These are phyloP conservation scores for Diceros bicornis DNA, from an alignment of 2,797 vertebrate genomes.

Conservation along the genomic window DNA sequence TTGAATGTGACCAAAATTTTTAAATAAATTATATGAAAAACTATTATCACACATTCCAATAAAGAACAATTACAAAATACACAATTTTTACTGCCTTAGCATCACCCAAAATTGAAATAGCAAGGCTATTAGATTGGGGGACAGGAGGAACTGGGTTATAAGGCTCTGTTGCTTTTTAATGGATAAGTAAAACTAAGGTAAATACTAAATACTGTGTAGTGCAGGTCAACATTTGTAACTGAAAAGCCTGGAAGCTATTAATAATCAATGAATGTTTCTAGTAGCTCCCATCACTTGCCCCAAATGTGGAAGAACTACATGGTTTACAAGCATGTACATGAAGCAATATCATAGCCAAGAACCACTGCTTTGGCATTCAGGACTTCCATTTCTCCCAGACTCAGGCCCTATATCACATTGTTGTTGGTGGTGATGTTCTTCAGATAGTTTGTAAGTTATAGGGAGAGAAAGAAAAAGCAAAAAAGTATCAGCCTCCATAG, in stretches of 20 bases:
- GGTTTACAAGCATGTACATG: background rate
- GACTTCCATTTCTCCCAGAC: background rate
- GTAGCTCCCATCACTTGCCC: background rate
- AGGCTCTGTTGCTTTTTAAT: background rate
- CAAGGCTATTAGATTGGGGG: background rate
- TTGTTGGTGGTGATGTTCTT: background rate
- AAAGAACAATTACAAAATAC: background rate
- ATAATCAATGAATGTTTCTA: conserved; percentile 19
- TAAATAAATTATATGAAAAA: background rate
- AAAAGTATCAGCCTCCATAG: background rate
- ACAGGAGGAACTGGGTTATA: background rate
- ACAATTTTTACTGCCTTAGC: background rate
- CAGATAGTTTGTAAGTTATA: background rate
- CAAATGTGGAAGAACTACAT: background rate
- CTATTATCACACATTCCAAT: background rate
- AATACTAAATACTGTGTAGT: background rate
- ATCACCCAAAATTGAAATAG: background rate
- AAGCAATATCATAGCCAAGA: conserved; percentile 17
- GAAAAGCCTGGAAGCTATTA: conserved; percentile 12
- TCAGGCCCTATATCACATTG: background rate
- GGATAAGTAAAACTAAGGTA: conserved; percentile 38
- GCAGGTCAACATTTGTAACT: background rate
- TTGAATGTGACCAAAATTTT: background rate
- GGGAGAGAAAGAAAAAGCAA: background rate
- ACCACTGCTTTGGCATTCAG: background rate